Percentiles rank a stretch among this genome's conserved stretches.
Evolutionary conservation across 2,888 invertebrate species (phyloP).

Genomic region (Esperia sulphurella): DNA sequence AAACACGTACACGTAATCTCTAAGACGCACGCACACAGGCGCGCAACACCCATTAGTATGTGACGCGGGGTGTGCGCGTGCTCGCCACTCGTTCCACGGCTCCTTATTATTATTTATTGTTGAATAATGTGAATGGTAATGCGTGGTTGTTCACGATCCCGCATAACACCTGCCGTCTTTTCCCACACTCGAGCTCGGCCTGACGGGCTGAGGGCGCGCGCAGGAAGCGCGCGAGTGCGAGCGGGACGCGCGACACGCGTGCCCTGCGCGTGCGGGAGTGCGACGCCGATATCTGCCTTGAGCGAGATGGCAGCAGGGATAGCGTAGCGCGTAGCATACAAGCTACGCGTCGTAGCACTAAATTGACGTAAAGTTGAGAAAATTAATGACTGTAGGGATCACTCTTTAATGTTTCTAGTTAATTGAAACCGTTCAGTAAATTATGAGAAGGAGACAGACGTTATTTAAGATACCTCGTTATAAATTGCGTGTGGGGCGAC

Average conservation of each 20-base stretch:
- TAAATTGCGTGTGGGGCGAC: conserved; percentile 16
- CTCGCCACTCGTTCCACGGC: conserved; percentile 76
- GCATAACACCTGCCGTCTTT: conserved; percentile 81
- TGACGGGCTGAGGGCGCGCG: conserved; percentile 50
- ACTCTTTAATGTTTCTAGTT: conserved; percentile 30
- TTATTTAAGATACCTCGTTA: conserved; percentile 18
- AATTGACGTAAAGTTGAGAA: conserved; percentile 17
- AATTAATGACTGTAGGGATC: conserved; percentile 31
- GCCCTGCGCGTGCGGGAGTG: conserved; percentile 59
- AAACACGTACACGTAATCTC: conserved; percentile 28
- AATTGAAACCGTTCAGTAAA: conserved; percentile 31
- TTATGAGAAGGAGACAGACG: conserved; percentile 20
- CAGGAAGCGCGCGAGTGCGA: conserved; percentile 66
- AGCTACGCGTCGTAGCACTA: conserved; percentile 10
- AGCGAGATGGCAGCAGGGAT: conserved; percentile 43
- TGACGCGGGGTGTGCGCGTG: conserved; percentile 69
- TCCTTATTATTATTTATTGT: conserved; percentile 79
- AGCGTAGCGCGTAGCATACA: conserved; percentile 44
- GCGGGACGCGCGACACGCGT: conserved; percentile 46
- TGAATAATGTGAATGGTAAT: conserved; percentile 80
- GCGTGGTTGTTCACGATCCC: conserved; percentile 80
- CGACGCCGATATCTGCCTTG: conserved; percentile 28
- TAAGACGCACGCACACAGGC: conserved; percentile 45
- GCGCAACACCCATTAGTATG: conserved; percentile 61
- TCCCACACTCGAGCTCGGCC: conserved; percentile 74